phyloP scores from a whole-genome alignment of 2,113 vertebrate genomes.

The Sigmodon hispidus region DNA sequence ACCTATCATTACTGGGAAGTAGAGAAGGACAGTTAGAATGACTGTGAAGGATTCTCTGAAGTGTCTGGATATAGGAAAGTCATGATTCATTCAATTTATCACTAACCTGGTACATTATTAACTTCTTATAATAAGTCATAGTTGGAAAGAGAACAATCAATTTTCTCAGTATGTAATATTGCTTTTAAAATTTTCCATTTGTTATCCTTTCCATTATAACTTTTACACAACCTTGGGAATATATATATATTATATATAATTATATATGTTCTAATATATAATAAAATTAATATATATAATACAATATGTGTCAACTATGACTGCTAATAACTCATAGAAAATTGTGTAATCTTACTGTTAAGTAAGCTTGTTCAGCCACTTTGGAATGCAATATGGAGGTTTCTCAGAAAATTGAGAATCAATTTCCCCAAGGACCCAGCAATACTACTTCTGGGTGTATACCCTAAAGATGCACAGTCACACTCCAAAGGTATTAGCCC shows the following conservation, averaged over 20 bases:
- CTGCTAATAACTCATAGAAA: too few relatives aligned
- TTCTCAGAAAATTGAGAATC: too few relatives aligned
- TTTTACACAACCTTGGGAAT: background rate
- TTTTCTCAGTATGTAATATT: background rate
- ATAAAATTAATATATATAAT: too few relatives aligned
- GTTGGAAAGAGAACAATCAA: background rate
- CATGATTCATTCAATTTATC: background rate
- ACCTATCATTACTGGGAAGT: background rate
- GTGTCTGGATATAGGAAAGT: slow-evolving; percentile 2
- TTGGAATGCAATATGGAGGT: too few relatives aligned
- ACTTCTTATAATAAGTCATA: background rate
- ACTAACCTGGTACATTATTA: background rate
- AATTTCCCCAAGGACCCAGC: too few relatives aligned
- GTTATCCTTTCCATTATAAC: background rate
- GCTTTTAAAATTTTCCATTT: background rate
- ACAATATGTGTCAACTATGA: too few relatives aligned
- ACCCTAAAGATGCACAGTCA: too few relatives aligned
- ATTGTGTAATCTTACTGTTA: too few relatives aligned
- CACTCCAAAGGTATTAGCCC: too few relatives aligned
- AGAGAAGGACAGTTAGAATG: background rate
- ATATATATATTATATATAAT: background rate
- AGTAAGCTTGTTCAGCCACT: too few relatives aligned
- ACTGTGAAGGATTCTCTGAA: background rate
- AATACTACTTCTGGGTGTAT: too few relatives aligned
- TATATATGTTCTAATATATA: too few relatives aligned